These are phyloP conservation scores for Notarius lentiginosus DNA, from an alignment of 2,113 vertebrate species.

Conservation along the genomic window DNA sequence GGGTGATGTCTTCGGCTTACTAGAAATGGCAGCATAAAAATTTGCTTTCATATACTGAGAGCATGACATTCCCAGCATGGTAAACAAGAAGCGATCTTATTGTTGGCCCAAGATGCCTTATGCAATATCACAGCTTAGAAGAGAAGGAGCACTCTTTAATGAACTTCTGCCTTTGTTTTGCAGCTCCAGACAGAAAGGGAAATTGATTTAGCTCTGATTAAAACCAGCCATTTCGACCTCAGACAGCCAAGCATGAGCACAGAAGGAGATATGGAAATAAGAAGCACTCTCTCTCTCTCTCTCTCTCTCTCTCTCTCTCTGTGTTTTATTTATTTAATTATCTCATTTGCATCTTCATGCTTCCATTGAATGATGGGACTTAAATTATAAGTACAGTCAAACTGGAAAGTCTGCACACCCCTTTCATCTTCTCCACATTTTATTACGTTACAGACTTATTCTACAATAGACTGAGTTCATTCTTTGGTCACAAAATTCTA, in stretches of 20 bases:
- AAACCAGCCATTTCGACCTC: constrained; percentile 22
- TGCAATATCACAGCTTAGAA: constrained; percentile 45
- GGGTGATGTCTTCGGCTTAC: constrained; percentile 47
- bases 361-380: not conserved
- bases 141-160: constrained; percentile 45
- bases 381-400: not conserved
- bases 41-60: constrained; percentile 63
- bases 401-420: too few relatives aligned
- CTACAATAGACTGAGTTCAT: too few relatives aligned
- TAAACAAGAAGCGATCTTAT: constrained; percentile 64
- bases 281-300: not conserved
- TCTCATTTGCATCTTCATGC: not conserved
- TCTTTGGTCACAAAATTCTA: too few relatives aligned
- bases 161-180: constrained; percentile 46
- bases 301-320: not conserved
- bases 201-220: constrained; percentile 41
- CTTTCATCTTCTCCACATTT: too few relatives aligned
- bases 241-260: not conserved
- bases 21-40: constrained; percentile 51
- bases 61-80: constrained; percentile 62
- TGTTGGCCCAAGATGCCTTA: constrained; percentile 43
- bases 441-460: too few relatives aligned
- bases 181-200: constrained; percentile 27
- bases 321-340: not conserved
- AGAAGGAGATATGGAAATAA: not conserved